phyloP scores from a whole-genome alignment of 1,140 invertebrate species.

The Drosophila murphyi region DNA sequence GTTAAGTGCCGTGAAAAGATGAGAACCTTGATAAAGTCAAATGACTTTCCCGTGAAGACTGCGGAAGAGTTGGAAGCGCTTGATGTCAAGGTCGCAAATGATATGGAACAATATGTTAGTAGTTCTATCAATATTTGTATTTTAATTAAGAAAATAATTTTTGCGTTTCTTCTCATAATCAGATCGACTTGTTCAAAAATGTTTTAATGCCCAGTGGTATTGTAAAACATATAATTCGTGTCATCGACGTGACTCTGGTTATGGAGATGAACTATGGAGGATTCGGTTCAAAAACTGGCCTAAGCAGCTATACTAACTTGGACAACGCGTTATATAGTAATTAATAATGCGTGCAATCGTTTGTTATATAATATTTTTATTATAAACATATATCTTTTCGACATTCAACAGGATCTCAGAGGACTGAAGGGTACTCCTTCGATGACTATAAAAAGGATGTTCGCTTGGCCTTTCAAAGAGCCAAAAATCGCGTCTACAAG shows the following conservation, averaged over 20 bases:
- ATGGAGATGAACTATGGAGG: constrained; percentile 42
- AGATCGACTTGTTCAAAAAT: constrained; percentile 29
- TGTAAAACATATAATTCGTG: constrained; percentile 29
- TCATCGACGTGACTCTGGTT: constrained; percentile 25
- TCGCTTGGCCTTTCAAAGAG: constrained; percentile 32
- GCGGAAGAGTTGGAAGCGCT: constrained; percentile 23
- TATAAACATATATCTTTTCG: too few relatives aligned
- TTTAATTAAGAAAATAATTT: neutral
- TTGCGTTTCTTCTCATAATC: neutral
- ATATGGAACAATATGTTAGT: constrained; percentile 37
- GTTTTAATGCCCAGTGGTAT: constrained; percentile 24
- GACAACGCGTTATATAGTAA: constrained; percentile 41
- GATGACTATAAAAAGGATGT: constrained; percentile 35
- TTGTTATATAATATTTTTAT: neutral
- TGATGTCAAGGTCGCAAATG: constrained; percentile 27
- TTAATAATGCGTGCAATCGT: neutral
- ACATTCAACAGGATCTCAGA: constrained; percentile 29
- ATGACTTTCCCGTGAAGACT: constrained; percentile 37
- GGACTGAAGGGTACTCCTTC: constrained; percentile 22
- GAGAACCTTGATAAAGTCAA: constrained; percentile 8
- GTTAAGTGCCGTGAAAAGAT: constrained; percentile 19
- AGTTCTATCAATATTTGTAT: neutral
- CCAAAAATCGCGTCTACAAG: constrained; percentile 45
- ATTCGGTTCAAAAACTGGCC: constrained; percentile 17
- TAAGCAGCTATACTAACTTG: constrained; percentile 29